A percentile compares a stretch with the other conserved stretches of the same genome.
Conservation (phyloP, 2,797 vertebrate genomes). For the Saxicola maurus region DNA sequence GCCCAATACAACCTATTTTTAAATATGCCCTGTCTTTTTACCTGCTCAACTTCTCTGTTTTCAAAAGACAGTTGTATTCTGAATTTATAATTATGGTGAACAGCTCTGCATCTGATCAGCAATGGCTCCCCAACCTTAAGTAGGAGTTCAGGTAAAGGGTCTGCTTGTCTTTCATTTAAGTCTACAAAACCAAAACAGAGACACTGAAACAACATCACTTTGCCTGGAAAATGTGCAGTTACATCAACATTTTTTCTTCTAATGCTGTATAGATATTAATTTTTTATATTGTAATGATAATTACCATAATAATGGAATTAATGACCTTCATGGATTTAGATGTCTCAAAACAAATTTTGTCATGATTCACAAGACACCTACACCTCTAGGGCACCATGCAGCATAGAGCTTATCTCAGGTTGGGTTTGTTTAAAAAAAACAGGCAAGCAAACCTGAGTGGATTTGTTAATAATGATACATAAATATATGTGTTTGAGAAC, state of each 20-base stretch:
- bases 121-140: slow-evolving; percentile 72
- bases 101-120: slow-evolving; percentile 73
- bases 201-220: not conserved
- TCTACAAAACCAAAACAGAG: slow-evolving; percentile 66
- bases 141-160: slow-evolving; percentile 55
- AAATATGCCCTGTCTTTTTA: slow-evolving; percentile 15
- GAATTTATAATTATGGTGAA: slow-evolving; percentile 50
- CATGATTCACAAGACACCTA: not conserved
- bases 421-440: not conserved
- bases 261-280: not conserved
- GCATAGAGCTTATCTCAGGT: not conserved
- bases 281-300: not conserved
- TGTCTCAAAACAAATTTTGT: not conserved
- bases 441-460: not conserved
- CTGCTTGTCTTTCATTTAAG: slow-evolving; percentile 46
- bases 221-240: not conserved
- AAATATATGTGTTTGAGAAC: not conserved
- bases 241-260: not conserved
- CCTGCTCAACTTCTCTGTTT: slow-evolving; percentile 57
- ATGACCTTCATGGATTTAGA: not conserved
- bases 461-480: not conserved
- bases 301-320: not conserved
- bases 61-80: slow-evolving; percentile 49
- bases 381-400: not conserved
- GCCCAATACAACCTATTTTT: not conserved